Conservation (phyloP, 2,797 vertebrate species). For the Rhyacichthys aspro region DNA sequence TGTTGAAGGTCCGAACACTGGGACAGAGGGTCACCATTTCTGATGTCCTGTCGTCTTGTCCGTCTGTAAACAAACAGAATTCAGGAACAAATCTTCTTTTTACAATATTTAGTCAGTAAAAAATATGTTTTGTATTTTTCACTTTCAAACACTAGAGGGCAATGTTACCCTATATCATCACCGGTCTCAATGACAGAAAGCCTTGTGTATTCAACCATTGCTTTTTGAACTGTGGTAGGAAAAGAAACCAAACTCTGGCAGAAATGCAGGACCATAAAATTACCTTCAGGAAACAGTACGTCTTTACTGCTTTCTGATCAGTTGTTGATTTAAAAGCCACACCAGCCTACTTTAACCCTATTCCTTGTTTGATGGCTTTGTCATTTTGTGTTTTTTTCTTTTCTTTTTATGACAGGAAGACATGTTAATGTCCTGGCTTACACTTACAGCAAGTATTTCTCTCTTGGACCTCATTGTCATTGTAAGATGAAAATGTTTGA, state of each 20-base stretch:
- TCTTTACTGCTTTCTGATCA: slow-evolving; percentile 48
- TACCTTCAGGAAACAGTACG: slow-evolving; percentile 29
- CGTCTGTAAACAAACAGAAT: slow-evolving; percentile 71
- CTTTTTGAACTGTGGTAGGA: slow-evolving; percentile 35
- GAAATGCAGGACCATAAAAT: slow-evolving; percentile 43
- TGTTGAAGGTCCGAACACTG: slow-evolving; percentile 97
- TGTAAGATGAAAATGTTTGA: slow-evolving; percentile 41
- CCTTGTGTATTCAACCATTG: slow-evolving; percentile 37
- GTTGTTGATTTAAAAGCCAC: slow-evolving; percentile 57
- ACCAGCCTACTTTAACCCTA: slow-evolving; percentile 23
- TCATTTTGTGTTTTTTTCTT: slow-evolving; percentile 21
- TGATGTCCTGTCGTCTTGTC: slow-evolving; percentile 94
- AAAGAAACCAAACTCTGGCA: slow-evolving; percentile 20
- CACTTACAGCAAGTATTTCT: slow-evolving; percentile 28
- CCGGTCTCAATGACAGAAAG: not conserved
- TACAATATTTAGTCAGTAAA: not conserved
- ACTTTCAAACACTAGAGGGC: slow-evolving; percentile 63
- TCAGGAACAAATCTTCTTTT: not conserved
- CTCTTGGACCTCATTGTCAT: slow-evolving; percentile 39
- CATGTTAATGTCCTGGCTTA: slow-evolving; percentile 44
- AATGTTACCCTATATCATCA: slow-evolving; percentile 44
- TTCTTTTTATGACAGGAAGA: slow-evolving; percentile 24
- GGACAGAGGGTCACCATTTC: slow-evolving; percentile 96
- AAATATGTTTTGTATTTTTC: slow-evolving; percentile 24
- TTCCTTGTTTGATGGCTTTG: slow-evolving; percentile 30